Percentiles rank a stretch among this genome's conserved stretches.
phyloP scores from a whole-genome alignment of 2,888 invertebrate species.

The Hartigia nigra region DNA sequence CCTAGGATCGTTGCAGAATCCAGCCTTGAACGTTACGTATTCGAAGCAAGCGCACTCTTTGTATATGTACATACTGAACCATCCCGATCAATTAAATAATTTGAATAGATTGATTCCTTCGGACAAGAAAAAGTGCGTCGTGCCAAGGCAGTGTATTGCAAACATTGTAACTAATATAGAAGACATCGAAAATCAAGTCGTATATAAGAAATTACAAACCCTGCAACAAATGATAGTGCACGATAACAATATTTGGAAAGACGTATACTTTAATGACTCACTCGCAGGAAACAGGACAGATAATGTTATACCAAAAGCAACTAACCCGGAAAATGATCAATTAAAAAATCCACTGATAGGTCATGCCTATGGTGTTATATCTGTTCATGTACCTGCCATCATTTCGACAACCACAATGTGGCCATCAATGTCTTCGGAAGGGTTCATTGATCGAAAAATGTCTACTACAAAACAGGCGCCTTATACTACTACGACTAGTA shows the following conservation, averaged over 20 bases:
- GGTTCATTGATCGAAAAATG: no score
- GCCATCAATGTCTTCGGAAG: no score
- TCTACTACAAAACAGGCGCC: no score
- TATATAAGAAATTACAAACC: not conserved
- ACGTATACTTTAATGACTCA: not conserved
- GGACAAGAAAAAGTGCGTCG: constrained; percentile 18
- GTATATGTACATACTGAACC: constrained; percentile 14
- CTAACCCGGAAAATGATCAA: not conserved
- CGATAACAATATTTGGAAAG: not conserved
- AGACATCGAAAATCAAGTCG: not conserved
- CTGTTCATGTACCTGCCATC: no score
- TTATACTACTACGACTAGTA: no score
- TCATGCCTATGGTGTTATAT: not conserved
- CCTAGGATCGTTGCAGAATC: constrained; percentile 25
- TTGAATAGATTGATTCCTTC: constrained; percentile 22
- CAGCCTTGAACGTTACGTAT: constrained; percentile 8
- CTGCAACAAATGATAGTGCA: not conserved
- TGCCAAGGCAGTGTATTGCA: constrained; percentile 19
- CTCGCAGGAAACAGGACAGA: not conserved
- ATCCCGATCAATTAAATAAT: constrained; percentile 2
- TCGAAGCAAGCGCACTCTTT: constrained; percentile 9
- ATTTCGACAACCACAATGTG: no score
- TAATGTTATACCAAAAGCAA: not conserved
- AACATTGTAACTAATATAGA: constrained; percentile 1
- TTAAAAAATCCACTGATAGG: not conserved